A percentile compares a stretch with the other conserved stretches of the same genome.
Evolutionary conservation across 2,797 vertebrate genomes (phyloP).

Genomic region (Hydrophis major): DNA sequence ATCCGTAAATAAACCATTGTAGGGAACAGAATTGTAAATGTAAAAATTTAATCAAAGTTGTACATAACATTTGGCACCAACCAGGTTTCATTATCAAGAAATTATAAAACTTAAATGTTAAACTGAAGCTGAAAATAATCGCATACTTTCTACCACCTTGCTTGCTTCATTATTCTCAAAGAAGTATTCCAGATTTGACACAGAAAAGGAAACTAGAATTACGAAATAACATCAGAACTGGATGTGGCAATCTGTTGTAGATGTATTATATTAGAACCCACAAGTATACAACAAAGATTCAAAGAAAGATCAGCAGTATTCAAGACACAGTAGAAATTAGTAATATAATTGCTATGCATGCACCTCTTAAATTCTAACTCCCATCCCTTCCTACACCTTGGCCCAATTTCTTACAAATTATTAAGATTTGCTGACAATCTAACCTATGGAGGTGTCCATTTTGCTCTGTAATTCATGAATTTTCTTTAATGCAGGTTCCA

Average conservation of each 20-base stretch:
- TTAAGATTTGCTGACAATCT: background rate
- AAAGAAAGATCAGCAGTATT: background rate
- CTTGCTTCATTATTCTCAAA: background rate
- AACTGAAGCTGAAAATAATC: background rate
- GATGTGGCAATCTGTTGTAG: background rate
- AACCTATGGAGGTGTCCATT: background rate
- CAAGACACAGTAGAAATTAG: no score
- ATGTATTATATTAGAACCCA: background rate
- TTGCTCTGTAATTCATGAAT: background rate
- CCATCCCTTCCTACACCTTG: background rate
- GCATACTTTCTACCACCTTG: background rate
- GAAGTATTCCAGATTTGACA: background rate
- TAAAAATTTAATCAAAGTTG: conserved; percentile 12
- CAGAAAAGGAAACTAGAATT: background rate
- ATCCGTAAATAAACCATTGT: conserved; percentile 60
- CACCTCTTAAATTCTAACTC: background rate
- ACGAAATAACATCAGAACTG: background rate
- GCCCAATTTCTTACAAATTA: background rate
- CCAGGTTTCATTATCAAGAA: background rate
- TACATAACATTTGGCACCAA: background rate
- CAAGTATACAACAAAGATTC: background rate
- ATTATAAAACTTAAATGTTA: background rate
- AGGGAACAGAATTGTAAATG: conserved; percentile 28
- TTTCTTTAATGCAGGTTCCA: background rate
- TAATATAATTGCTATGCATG: background rate